Conservation (phyloP, 2,113 vertebrate genomes). For the Hirundichthys speculiger region DNA sequence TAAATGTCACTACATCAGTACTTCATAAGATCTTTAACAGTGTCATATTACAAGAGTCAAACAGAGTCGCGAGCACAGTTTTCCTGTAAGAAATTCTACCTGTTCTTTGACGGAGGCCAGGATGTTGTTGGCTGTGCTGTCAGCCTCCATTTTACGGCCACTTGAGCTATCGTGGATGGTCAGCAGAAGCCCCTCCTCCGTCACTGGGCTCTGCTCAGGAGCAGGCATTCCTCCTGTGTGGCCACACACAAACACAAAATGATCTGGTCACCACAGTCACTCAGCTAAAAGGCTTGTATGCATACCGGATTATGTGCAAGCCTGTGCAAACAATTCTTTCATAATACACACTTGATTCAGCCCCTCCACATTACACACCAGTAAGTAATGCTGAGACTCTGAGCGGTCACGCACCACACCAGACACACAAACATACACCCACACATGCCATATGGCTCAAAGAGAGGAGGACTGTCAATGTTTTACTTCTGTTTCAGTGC, state of each 20-base stretch:
- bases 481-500: constrained; percentile 54
- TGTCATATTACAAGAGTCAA: constrained; percentile 1
- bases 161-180: constrained; percentile 80
- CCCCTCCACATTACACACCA: constrained; percentile 23
- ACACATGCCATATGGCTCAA: constrained; percentile 69
- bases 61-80: neutral
- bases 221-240: constrained; percentile 88
- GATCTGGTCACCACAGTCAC: constrained; percentile 40
- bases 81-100: constrained; percentile 76
- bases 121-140: constrained; percentile 94
- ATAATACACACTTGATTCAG: constrained; percentile 30
- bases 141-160: constrained; percentile 87
- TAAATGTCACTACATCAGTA: constrained; percentile 13
- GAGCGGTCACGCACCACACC: constrained; percentile 38
- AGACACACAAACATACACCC: constrained; percentile 63
- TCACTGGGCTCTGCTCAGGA: constrained; percentile 90
- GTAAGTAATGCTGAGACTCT: constrained; percentile 43
- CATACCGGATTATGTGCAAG: constrained; percentile 14
- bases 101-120: constrained; percentile 98
- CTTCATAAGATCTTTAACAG: constrained; percentile 2
- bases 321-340: constrained; percentile 16
- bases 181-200: constrained; percentile 89
- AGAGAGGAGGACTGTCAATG: constrained; percentile 51
- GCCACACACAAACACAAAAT: constrained; percentile 34
- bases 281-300: constrained; percentile 12